Percentiles rank a stretch among this genome's conserved stretches.
These are phyloP conservation scores for Mimumesa dahlbomi DNA, from an alignment of 2,888 invertebrate genomes.

Conservation along the genomic window DNA sequence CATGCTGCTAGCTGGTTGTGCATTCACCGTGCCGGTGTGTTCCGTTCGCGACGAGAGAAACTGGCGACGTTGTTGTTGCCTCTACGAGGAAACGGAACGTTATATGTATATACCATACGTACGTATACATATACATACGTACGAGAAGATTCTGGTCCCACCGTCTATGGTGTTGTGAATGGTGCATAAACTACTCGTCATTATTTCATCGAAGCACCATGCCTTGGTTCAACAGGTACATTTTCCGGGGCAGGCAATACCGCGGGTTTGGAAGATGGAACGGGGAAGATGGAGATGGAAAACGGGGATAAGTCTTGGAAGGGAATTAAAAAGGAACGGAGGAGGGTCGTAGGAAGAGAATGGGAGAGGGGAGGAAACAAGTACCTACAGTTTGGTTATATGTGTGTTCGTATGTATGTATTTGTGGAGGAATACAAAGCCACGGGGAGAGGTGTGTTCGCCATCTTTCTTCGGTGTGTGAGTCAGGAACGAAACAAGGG, in stretches of 20 bases:
- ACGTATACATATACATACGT: no score
- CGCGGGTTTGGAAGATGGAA: not conserved
- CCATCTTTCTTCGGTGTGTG: conserved; percentile 26
- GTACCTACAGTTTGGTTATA: not conserved
- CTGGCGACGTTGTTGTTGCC: no score
- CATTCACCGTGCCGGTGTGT: not conserved
- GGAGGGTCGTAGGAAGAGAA: not conserved
- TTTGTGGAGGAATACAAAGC: conserved; percentile 3
- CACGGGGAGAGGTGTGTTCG: conserved; percentile 1
- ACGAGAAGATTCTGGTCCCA: not conserved
- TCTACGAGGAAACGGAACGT: not conserved
- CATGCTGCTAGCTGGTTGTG: conserved; percentile 2
- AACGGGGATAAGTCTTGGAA: conserved; percentile 11
- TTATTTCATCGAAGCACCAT: conserved; percentile 60
- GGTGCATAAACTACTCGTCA: conserved; percentile 54
- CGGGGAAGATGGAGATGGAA: not conserved
- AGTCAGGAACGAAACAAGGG: conserved; percentile 33
- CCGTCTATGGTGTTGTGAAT: not conserved
- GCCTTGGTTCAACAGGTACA: conserved; percentile 63
- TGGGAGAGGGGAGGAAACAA: not conserved
- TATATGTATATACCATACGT: not conserved
- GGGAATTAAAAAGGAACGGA: not conserved
- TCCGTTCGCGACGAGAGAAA: not conserved
- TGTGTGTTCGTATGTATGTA: not conserved
- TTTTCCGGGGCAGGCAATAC: conserved; percentile 26